Evolutionary conservation across 1,140 invertebrate species (phyloP), one percentile per base, ranked within the genome.

Genomic region (Drosophila triauraria): DNA sequence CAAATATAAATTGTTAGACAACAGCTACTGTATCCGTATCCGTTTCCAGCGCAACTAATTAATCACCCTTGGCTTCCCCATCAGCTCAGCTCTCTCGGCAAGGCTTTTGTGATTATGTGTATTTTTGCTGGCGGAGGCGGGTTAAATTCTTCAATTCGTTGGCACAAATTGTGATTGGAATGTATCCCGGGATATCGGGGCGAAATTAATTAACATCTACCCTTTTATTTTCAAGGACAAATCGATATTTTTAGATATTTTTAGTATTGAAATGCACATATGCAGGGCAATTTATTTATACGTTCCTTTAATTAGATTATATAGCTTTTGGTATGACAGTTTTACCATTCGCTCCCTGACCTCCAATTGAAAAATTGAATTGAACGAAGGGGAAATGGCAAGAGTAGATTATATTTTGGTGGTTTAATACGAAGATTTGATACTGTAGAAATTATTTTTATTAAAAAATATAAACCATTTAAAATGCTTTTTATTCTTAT

Each of bases 11-110:
- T 68, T 70, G 67, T 70, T 46, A 46, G n/a, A 44, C 27, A 51
- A 51, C 17, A 15, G 46, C 65, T 13, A 15, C 25, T 44, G 46
- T 67, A 69, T 69, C 61, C 65, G 67, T 54, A 69, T 69, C 61
- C 65, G 67, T 54, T 68, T 68, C 67, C 63, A 68, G 63, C 15
- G 62, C 40, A 46, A 70, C 67, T 68, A 70, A 70, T 68, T 70
- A 70, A 68, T 70, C 61, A 70, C 67, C 64, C 47, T 50, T 53
- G 60, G 46, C 46, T 65, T 40, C 62, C 25, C 38, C 15, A 17
- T 63, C 27, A 35, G 61, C 61, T 54, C 63, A 63, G 63, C 63
- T 40, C 10, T 4, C 46, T 40, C 13, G 17, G 12, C 32, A 13
- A 38, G 51, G 61, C 65, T 67, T 67, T 63, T 67, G 30, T 67